Conservation (phyloP, 2,888 invertebrate genomes). For the Philereme vetulata region DNA sequence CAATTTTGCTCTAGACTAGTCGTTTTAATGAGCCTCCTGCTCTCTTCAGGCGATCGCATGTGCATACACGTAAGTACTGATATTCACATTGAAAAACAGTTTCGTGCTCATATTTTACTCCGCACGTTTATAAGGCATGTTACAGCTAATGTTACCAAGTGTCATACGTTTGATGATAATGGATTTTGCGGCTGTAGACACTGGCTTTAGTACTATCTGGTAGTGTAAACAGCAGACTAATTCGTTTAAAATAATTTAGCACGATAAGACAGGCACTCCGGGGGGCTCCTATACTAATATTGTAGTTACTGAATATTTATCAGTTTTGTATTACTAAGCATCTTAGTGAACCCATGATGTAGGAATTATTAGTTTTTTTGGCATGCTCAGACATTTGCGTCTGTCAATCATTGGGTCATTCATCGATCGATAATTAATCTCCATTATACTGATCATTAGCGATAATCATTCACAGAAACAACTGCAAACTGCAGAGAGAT, state of each 20-base stretch:
- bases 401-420: slow-evolving; percentile 1
- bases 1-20: not conserved
- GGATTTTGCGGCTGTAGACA: no score
- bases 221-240: no score
- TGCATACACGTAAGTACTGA: not conserved
- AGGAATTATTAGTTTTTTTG: not conserved
- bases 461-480: not conserved
- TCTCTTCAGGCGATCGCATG: not conserved
- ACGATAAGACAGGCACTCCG: no score
- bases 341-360: no score
- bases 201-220: no score
- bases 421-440: not conserved
- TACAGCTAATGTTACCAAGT: no score
- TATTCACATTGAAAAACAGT: not conserved
- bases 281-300: no score
- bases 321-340: no score
- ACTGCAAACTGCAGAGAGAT: not conserved
- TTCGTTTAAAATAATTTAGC: no score
- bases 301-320: no score
- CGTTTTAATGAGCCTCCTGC: not conserved
- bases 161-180: no score
- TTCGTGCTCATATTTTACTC: not conserved
- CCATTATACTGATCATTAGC: slow-evolving; percentile 1
- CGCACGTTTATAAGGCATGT: not conserved
- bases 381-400: not conserved